Evolutionary conservation across 2,113 vertebrate species (phyloP), one percentile per base, ranked within the genome.

Genomic region (Crotalus horridus): DNA sequence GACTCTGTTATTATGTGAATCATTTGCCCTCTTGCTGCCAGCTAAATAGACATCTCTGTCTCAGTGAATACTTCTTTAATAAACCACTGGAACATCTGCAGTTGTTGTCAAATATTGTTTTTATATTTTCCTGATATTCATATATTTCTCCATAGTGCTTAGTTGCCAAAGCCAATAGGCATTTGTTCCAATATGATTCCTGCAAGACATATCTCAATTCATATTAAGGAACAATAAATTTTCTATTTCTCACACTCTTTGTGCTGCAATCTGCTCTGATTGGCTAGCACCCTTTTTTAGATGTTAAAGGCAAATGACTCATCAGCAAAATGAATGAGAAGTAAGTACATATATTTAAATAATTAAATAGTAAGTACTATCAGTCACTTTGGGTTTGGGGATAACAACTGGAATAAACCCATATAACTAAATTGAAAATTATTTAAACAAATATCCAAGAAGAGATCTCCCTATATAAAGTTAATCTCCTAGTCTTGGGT

Each of bases 401-500:
- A 6, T 81, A 43, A 21, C 74, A 43, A 81, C 74, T 21, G 33
- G 74, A 81, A 81, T 81, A 39, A 81, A 6, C 17, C 17, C 17
- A 39, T 64, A 56, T 53, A 89, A 85, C 56, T 39, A 0, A 33
- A 91, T 85, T 93, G 90, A 87, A 87, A 61, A 43, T 56, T 21
- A 94, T 93, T 96, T 95, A 85, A 93, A 95, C 64, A 85, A 55
- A 7, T 61, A 81, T 87, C 87, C n/a, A 90, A 91, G 90, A n/a
- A 92, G 94, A 51, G 95, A 89, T 93, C 93, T 93, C 92, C 87
- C 94, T 54, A 51, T 33, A 89, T 3, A 33, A 59, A 21, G 39
- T 20, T 61, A 61, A 92, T 89, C 6, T 89, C 88, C 88, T 93
- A 89, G n/a, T 90, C 58, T 29, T 93, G 92, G 0, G 3, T 39